Conservation (phyloP, 2,797 vertebrate genomes). For the Lacerta bilineata region DNA sequence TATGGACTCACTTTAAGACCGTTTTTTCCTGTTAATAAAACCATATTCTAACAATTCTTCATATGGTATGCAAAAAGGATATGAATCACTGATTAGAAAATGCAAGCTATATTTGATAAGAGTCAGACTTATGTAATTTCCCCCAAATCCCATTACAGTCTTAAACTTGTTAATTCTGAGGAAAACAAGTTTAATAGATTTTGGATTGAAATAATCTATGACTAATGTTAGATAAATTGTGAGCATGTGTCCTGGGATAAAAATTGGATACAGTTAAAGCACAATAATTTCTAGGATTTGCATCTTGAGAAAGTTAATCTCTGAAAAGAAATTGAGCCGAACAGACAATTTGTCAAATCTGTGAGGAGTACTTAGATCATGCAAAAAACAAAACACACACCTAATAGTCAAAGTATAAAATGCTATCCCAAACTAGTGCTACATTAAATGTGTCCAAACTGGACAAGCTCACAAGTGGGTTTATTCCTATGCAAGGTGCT, state of each 20-base stretch:
- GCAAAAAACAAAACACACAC: neutral
- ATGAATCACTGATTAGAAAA: slow-evolving; percentile 22
- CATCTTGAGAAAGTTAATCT: slow-evolving; percentile 11
- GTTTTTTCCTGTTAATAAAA: neutral
- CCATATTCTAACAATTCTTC: slow-evolving; percentile 6
- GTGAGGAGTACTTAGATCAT: neutral
- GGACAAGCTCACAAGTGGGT: neutral
- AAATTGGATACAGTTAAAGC: slow-evolving; percentile 37
- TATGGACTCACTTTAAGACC: neutral
- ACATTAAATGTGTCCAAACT: neutral
- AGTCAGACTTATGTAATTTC: slow-evolving; percentile 11
- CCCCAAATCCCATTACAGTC: slow-evolving; percentile 16
- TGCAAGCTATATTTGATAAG: slow-evolving; percentile 13
- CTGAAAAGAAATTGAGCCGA: slow-evolving; percentile 21
- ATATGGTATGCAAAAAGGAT: slow-evolving; percentile 21
- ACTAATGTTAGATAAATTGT: slow-evolving; percentile 37
- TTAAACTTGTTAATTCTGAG: slow-evolving; percentile 37
- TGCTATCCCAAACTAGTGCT: neutral
- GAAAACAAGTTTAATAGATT: slow-evolving; percentile 36
- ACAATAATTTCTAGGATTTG: neutral
- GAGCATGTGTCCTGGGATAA: slow-evolving; percentile 8
- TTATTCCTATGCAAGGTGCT: neutral
- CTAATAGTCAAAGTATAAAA: neutral
- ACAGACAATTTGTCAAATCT: slow-evolving; percentile 14
- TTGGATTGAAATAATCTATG: slow-evolving; percentile 35